phyloP scores from a whole-genome alignment of 2,888 invertebrate species.

The Cephus sareptanus region DNA sequence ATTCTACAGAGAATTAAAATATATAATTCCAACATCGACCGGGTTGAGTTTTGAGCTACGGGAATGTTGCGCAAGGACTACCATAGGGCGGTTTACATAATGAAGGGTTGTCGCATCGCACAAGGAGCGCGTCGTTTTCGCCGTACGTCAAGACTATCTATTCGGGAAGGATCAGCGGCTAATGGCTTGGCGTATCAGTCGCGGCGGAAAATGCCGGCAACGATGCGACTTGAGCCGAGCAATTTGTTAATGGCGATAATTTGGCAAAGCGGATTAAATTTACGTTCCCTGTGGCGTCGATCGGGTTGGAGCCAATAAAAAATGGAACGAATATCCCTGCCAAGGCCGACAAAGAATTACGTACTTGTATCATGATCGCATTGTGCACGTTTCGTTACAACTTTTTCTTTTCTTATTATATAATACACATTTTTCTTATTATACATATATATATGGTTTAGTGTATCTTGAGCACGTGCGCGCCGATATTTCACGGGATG shows the following conservation, averaged over 20 bases:
- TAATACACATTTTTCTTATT: too few relatives aligned
- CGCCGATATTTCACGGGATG: background rate
- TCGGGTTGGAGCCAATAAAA: conserved; percentile 13
- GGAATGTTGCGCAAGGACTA: too few relatives aligned
- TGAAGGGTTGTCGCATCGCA: background rate
- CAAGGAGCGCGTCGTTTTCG: background rate
- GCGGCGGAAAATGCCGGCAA: background rate
- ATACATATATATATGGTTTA: too few relatives aligned
- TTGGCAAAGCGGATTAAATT: conserved; percentile 32
- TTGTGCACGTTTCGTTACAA: background rate
- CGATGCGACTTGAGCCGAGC: conserved; percentile 19
- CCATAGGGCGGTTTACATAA: too few relatives aligned
- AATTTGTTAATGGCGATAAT: conserved; percentile 38
- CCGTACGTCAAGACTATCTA: conserved; percentile 8
- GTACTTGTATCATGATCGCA: background rate
- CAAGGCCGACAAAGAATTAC: too few relatives aligned
- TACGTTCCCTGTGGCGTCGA: conserved; percentile 16
- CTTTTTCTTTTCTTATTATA: too few relatives aligned
- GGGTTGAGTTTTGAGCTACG: too few relatives aligned
- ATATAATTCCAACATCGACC: too few relatives aligned
- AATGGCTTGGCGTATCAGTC: conserved; percentile 9
- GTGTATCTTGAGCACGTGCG: background rate
- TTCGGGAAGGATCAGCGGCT: conserved; percentile 14
- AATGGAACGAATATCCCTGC: background rate
- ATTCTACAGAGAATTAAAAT: too few relatives aligned